Conservation (phyloP, 2,797 vertebrate genomes). For the Mus spretus region DNA sequence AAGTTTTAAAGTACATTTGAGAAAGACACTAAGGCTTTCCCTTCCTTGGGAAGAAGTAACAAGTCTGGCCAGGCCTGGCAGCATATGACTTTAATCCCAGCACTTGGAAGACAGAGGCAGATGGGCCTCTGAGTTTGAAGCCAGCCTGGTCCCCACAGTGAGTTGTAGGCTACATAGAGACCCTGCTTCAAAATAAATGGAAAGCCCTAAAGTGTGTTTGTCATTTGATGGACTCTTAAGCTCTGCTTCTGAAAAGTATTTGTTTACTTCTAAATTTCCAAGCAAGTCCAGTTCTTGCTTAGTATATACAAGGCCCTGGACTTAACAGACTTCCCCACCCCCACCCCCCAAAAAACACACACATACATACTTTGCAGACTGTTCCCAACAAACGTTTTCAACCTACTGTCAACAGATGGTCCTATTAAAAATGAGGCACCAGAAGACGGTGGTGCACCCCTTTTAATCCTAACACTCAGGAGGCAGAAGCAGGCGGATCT, state of each 20-base stretch:
- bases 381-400: background rate
- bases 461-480: background rate
- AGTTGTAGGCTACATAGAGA: background rate
- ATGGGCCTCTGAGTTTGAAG: background rate
- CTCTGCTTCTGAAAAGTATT: constrained; percentile 36
- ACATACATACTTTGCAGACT: background rate
- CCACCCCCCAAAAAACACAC: too few species aligned
- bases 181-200: background rate
- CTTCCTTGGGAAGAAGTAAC: background rate
- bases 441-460: background rate
- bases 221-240: background rate
- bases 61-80: background rate
- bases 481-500: background rate
- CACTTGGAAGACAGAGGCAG: background rate
- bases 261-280: constrained; percentile 44
- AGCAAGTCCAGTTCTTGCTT: too few species aligned
- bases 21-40: background rate
- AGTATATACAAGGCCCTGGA: background rate
- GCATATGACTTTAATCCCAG: background rate
- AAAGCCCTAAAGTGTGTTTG: background rate
- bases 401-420: background rate
- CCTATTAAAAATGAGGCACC: constrained; percentile 46
- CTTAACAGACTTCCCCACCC: background rate
- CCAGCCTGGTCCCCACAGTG: too few species aligned
- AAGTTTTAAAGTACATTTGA: constrained; percentile 18